phyloP scores from a whole-genome alignment of 2,113 vertebrate species.

The Paralichthys olivaceus region DNA sequence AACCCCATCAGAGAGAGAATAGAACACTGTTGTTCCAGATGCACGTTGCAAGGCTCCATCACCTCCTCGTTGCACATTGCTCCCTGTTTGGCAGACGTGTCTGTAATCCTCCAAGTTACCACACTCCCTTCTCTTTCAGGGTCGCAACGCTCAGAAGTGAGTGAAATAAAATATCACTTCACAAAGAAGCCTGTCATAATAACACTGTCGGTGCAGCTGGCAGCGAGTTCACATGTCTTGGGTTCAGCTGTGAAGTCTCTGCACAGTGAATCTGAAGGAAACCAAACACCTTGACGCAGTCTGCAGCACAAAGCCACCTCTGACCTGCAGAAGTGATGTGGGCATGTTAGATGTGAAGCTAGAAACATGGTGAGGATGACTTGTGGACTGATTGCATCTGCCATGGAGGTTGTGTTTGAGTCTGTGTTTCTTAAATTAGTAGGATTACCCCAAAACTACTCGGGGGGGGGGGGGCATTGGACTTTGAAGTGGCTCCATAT shows the following conservation, averaged over 20 bases:
- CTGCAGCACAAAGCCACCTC: background rate
- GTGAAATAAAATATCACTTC: background rate
- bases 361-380: too few relatives aligned
- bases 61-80: background rate
- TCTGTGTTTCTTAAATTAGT: too few relatives aligned
- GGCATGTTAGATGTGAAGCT: too few relatives aligned
- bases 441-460: too few relatives aligned
- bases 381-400: too few relatives aligned
- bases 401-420: too few relatives aligned
- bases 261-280: background rate
- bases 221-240: background rate
- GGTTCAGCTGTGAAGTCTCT: background rate
- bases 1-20: background rate
- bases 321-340: background rate
- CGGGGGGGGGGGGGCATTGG: too few relatives aligned
- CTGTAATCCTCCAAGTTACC: conserved; percentile 5
- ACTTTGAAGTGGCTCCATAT: too few relatives aligned
- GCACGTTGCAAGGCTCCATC: background rate
- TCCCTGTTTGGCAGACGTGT: background rate
- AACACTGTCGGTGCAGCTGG: background rate
- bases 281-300: background rate
- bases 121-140: background rate
- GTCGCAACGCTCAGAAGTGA: background rate
- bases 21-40: background rate
- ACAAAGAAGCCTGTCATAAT: background rate